phyloP scores from a whole-genome alignment of 2,888 invertebrate genomes.

The Clanis bilineata region DNA sequence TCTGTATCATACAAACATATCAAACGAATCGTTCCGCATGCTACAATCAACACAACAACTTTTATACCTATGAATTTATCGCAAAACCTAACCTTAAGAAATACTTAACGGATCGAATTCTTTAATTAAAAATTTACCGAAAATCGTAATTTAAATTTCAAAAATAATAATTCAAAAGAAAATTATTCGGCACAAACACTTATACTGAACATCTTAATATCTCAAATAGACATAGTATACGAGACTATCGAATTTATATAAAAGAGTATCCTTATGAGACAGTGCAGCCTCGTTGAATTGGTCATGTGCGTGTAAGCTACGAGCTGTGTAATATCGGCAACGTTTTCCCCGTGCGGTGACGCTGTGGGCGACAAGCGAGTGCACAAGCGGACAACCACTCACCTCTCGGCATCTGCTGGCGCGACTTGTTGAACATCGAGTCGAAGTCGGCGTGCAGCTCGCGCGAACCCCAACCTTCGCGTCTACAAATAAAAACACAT shows the following conservation, averaged over 20 bases:
- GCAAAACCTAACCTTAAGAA: not conserved
- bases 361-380: slow-evolving; percentile 40
- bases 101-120: not conserved
- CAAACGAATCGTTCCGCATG: slow-evolving; percentile 1
- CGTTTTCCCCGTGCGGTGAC: slow-evolving; percentile 61
- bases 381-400: slow-evolving; percentile 57
- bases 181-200: not conserved
- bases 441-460: slow-evolving; percentile 88
- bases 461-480: slow-evolving; percentile 83
- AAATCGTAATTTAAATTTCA: not conserved
- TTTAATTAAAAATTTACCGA: not conserved
- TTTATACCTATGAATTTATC: not conserved
- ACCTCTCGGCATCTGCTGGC: slow-evolving; percentile 87
- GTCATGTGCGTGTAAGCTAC: not conserved
- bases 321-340: slow-evolving; percentile 53
- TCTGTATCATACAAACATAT: not conserved
- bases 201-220: not conserved
- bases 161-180: too few relatives aligned
- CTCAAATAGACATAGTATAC: not conserved
- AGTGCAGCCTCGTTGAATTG: not conserved
- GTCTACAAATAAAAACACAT: slow-evolving; percentile 42
- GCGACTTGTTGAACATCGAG: slow-evolving; percentile 85
- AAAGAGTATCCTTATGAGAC: too few relatives aligned
- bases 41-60: not conserved
- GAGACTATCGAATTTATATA: too few relatives aligned